These are phyloP conservation scores for Dicrostonyx torquatus DNA, from an alignment of 2,797 vertebrate genomes.

Conservation along the genomic window DNA sequence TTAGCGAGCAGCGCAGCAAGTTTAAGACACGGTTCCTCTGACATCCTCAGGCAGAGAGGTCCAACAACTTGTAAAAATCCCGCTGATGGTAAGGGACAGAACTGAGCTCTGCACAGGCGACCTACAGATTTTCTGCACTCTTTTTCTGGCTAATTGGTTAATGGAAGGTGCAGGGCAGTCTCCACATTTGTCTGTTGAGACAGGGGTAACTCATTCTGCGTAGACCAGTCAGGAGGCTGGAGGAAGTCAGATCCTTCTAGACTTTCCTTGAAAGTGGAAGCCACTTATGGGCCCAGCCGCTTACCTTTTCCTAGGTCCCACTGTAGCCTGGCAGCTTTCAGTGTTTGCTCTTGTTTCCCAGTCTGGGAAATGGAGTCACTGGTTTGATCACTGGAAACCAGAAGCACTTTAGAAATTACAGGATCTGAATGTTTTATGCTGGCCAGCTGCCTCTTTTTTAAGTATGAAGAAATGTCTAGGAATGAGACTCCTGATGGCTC, in stretches of 20 bases:
- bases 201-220: background rate
- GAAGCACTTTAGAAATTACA: background rate
- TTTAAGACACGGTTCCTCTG: background rate
- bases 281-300: background rate
- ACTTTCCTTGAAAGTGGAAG: background rate
- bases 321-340: background rate
- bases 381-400: background rate
- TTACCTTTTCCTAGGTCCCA: background rate
- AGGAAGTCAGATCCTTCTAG: background rate
- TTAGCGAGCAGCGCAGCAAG: background rate
- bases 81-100: background rate
- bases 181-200: background rate
- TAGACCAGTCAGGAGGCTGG: background rate
- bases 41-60: background rate
- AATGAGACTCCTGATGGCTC: background rate
- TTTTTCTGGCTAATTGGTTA: background rate
- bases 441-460: background rate
- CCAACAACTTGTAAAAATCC: background rate
- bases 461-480: background rate
- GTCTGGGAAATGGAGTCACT: background rate
- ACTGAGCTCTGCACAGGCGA: background rate
- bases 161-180: background rate
- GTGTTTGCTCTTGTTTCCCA: background rate
- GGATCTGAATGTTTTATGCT: accelerated
- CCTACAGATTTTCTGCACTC: background rate